phyloP scores from a whole-genome alignment of 1,140 invertebrate species.

The Pemphigus obesinymphae region DNA sequence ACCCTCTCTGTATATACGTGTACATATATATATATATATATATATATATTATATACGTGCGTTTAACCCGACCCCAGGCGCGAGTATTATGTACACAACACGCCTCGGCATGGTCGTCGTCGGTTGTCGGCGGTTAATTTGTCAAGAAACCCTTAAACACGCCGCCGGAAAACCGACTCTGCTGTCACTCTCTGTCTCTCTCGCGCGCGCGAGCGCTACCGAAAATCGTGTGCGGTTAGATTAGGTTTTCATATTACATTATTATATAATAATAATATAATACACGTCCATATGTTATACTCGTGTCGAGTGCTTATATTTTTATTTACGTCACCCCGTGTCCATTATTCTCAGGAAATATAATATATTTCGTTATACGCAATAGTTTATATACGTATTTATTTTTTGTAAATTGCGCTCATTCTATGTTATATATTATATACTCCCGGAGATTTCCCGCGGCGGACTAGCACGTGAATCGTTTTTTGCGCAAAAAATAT shows the following conservation, averaged over 20 bases:
- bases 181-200: no score
- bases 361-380: no score
- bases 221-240: background rate
- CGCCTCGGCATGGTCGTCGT: background rate
- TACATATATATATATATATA: background rate
- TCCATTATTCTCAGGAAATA: background rate
- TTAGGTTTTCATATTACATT: no score
- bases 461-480: background rate
- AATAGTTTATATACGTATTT: background rate
- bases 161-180: background rate
- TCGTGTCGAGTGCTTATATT: no score
- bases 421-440: no score
- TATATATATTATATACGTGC: background rate
- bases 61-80: background rate
- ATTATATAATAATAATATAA: no score
- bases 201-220: no score
- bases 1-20: background rate
- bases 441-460: background rate
- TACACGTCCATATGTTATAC: background rate
- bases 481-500: constrained; percentile 2
- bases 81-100: no score
- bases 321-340: constrained; percentile 2
- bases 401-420: background rate
- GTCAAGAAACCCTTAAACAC: constrained; percentile 34
- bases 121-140: constrained; percentile 31